These are phyloP conservation scores for Xylophagus ater DNA, from an alignment of 2,888 invertebrate species.

Conservation along the genomic window DNA sequence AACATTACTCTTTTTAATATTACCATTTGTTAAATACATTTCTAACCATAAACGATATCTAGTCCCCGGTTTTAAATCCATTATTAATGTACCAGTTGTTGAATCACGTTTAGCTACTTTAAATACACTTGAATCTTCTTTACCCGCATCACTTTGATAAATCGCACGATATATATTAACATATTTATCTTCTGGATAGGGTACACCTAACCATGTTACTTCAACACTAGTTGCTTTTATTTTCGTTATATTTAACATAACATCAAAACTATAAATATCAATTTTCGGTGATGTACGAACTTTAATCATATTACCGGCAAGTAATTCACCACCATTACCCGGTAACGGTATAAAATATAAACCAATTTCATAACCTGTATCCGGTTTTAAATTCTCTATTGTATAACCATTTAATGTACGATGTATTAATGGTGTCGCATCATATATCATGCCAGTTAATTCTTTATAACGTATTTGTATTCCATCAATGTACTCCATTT, in stretches of 20 bases:
- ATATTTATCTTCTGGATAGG: conserved; percentile 80
- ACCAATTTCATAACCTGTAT: conserved; percentile 70
- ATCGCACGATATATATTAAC: conserved; percentile 82
- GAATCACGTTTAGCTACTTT: conserved; percentile 65
- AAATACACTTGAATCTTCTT: conserved; percentile 61
- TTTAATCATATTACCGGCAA: conserved; percentile 57
- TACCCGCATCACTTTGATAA: conserved; percentile 62
- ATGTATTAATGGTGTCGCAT: conserved; percentile 75
- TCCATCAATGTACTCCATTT: conserved; percentile 75
- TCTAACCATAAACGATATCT: conserved; percentile 82
- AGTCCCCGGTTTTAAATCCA: conserved; percentile 63
- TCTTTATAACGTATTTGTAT: conserved; percentile 79
- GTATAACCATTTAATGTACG: conserved; percentile 65
- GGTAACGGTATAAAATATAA: conserved; percentile 75
- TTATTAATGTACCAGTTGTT: conserved; percentile 52
- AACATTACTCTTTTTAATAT: conserved; percentile 81
- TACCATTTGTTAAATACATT: conserved; percentile 79
- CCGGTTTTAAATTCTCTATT: conserved; percentile 65
- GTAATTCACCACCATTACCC: conserved; percentile 64
- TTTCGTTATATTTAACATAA: conserved; percentile 61
- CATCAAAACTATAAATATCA: conserved; percentile 76
- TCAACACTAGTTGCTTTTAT: conserved; percentile 68
- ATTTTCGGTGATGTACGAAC: conserved; percentile 56
- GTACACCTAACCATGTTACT: conserved; percentile 73
- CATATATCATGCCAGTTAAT: conserved; percentile 69